Evolutionary conservation across 2,888 invertebrate species (phyloP), one percentile per base, ranked within the genome.

Genomic region (Agelastica alni): DNA sequence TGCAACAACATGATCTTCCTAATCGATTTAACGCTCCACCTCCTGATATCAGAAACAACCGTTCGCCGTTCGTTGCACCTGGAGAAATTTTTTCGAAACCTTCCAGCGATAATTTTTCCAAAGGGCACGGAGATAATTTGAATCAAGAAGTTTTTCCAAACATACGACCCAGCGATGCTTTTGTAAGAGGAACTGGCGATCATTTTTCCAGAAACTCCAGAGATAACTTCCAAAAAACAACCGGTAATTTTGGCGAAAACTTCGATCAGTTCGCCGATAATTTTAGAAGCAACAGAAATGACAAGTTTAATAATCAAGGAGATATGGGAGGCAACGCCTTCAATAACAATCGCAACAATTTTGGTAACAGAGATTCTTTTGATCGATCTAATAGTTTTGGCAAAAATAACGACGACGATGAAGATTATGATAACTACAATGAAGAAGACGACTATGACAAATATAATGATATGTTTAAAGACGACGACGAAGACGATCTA

Each of bases 361-460:
- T 31, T 12, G 13, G 44, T 5, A 44, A 18, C 12, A 34, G 34
- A 22, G 34, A 54, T 22, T 20, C 5, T 9, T 55, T 45, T 17
- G 39, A 30, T 3, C 28, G 14, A 13, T 48, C 48, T 2, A 16
- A 28, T 34, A 22, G 34, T 20, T 31, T 20, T 31, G 42, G 43
- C 18, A 41, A 34, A 9, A 28, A 28, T 16, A 36, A 52, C 5
- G 36, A 49, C 6, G 37, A 31, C 6, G 34, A 52, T 30, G 37
- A 49, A 14, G 55, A 62, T 39, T 62, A 61, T 18, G 62, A 66
- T 12, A 53, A 61, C 14, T 60, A 59, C 55, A 59, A 64, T 18
- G 62, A 66, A 22, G 62, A 64, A 10, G 60, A 68, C 2, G 63
- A 66, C 32, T 67, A 59, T 52, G 65, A 69, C 3, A 59, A 63